phyloP scores from a whole-genome alignment of 2,113 vertebrate species.

The Nothoprocta pentlandii region DNA sequence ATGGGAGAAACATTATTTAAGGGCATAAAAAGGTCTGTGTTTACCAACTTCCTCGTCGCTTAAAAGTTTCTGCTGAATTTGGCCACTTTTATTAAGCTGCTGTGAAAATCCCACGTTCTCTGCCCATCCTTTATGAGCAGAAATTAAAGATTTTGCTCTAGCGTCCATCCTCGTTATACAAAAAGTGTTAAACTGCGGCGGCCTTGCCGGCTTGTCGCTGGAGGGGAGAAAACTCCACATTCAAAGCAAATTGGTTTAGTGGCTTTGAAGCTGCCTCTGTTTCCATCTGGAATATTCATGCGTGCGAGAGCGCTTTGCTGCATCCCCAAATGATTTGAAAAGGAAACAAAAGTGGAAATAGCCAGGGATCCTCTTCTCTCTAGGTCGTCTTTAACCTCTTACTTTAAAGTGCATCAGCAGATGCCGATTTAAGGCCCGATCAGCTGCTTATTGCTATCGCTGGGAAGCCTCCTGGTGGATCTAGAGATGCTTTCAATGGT shows the following conservation, averaged over 20 bases:
- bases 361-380: background rate
- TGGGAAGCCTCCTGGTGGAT: background rate
- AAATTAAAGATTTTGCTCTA: background rate
- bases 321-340: background rate
- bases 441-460: background rate
- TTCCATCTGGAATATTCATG: background rate
- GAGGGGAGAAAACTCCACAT: background rate
- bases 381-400: background rate
- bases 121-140: accelerated
- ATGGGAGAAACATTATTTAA: accelerated
- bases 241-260: background rate
- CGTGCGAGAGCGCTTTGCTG: accelerated
- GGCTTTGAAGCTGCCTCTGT: background rate
- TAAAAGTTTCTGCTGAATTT: background rate
- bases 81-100: background rate
- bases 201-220: background rate
- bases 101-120: accelerated
- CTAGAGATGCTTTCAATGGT: background rate
- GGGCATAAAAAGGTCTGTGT: accelerated
- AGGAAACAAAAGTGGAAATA: background rate
- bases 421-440: background rate
- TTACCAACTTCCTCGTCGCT: background rate
- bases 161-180: accelerated
- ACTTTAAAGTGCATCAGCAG: background rate
- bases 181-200: background rate